Conservation (phyloP, 1,140 invertebrate species). For the Conus ventricosus region DNA sequence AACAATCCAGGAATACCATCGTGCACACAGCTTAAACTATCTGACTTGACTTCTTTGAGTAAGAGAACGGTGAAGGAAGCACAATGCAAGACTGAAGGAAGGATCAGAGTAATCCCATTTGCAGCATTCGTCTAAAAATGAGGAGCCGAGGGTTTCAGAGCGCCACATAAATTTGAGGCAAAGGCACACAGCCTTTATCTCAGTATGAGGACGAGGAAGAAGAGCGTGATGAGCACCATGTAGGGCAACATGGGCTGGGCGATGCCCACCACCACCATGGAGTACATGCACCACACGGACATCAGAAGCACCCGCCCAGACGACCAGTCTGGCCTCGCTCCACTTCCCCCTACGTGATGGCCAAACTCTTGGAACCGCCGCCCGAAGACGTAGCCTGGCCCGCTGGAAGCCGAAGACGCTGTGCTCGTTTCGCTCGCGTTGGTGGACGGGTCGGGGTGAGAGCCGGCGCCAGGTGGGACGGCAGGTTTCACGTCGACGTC, state of each 20-base stretch:
- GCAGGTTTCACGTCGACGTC: constrained; percentile 23
- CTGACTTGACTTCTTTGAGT: no score
- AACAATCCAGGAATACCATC: no score
- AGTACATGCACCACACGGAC: constrained; percentile 48
- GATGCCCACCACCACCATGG: constrained; percentile 45
- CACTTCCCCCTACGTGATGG: neutral
- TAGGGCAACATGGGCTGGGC: constrained; percentile 44
- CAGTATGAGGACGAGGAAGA: constrained; percentile 43
- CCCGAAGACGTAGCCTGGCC: constrained; percentile 15
- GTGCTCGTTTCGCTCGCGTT: constrained; percentile 42
- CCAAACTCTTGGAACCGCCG: constrained; percentile 19
- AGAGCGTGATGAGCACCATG: constrained; percentile 42
- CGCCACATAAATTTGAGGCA: no score
- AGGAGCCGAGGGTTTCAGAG: no score
- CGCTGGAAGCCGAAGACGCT: constrained; percentile 15
- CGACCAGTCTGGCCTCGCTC: constrained; percentile 23
- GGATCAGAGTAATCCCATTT: no score
- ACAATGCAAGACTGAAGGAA: no score
- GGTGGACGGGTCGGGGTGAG: constrained; percentile 16
- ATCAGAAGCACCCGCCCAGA: constrained; percentile 37
- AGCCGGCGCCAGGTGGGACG: neutral
- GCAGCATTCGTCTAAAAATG: no score
- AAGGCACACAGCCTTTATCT: neutral
- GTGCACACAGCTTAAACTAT: no score
- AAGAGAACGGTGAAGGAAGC: no score